phyloP scores from a whole-genome alignment of 1,140 invertebrate genomes.

The Leptinotarsa undecemlineata region DNA sequence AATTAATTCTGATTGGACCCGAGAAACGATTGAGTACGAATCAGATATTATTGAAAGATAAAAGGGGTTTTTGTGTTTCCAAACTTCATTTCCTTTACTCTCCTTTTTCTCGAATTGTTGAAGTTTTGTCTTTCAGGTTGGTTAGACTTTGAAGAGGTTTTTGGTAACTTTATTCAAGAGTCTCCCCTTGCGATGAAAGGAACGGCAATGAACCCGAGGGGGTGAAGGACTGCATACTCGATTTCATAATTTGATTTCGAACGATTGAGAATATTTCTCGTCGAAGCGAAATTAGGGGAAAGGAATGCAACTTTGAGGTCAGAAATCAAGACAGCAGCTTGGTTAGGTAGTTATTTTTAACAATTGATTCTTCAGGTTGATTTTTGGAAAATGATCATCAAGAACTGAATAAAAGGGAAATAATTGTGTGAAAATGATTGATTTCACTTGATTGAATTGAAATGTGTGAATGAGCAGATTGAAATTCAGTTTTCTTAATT shows the following conservation, averaged over 20 bases:
- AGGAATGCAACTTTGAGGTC: background rate
- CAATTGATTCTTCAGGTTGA: too few relatives aligned
- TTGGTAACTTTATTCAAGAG: constrained; percentile 7
- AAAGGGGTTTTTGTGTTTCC: constrained; percentile 19
- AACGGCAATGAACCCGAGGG: background rate
- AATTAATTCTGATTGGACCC: constrained; percentile 24
- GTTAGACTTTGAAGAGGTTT: constrained; percentile 20
- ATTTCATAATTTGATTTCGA: constrained; percentile 13
- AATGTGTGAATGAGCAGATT: too few relatives aligned
- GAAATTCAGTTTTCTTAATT: too few relatives aligned
- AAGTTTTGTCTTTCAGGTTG: constrained; percentile 20
- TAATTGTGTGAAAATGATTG: too few relatives aligned
- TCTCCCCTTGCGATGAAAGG: background rate
- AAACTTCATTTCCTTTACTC: constrained; percentile 26
- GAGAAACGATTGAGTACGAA: constrained; percentile 22
- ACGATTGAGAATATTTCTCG: background rate
- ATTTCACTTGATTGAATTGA: too few relatives aligned
- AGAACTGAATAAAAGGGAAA: too few relatives aligned
- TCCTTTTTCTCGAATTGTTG: constrained; percentile 12
- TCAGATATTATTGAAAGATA: constrained; percentile 24
- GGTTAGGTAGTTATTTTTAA: too few relatives aligned
- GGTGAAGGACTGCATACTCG: background rate
- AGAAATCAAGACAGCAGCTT: too few relatives aligned
- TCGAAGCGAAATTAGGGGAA: background rate
- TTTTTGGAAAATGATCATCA: too few relatives aligned